Conservation (phyloP, 2,888 invertebrate species). For the Stenotaenia linearis region DNA sequence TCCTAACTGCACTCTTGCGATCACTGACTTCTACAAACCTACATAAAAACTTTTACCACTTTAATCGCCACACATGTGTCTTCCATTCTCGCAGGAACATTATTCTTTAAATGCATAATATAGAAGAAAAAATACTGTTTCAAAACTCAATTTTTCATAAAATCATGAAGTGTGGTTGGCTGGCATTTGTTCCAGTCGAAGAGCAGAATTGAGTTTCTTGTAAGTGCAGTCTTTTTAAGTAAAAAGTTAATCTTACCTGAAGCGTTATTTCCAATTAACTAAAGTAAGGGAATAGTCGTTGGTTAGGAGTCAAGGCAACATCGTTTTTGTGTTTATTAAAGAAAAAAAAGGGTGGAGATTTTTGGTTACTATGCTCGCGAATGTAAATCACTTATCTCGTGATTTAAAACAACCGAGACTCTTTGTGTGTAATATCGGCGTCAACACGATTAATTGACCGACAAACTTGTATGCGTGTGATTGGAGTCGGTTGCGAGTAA, state of each 20-base stretch:
- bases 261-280: background rate
- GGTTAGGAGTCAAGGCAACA: background rate
- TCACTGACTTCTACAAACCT: background rate
- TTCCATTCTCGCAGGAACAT: background rate
- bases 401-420: background rate
- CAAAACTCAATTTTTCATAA: no score
- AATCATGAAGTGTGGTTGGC: no score
- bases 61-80: background rate
- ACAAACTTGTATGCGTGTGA: slow-evolving; percentile 9
- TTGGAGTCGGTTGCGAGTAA: background rate
- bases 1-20: background rate
- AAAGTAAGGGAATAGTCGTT: background rate
- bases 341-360: no score
- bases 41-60: slow-evolving; percentile 1
- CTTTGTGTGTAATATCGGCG: background rate
- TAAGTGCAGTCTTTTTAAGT: background rate
- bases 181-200: no score
- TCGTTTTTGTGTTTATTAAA: background rate
- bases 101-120: no score
- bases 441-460: background rate
- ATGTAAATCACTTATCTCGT: background rate
- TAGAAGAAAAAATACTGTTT: no score
- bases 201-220: background rate
- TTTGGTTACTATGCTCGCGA: background rate
- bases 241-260: background rate